Conservation (phyloP, 2,113 vertebrate species). For the Thamnophis sirtalis region DNA sequence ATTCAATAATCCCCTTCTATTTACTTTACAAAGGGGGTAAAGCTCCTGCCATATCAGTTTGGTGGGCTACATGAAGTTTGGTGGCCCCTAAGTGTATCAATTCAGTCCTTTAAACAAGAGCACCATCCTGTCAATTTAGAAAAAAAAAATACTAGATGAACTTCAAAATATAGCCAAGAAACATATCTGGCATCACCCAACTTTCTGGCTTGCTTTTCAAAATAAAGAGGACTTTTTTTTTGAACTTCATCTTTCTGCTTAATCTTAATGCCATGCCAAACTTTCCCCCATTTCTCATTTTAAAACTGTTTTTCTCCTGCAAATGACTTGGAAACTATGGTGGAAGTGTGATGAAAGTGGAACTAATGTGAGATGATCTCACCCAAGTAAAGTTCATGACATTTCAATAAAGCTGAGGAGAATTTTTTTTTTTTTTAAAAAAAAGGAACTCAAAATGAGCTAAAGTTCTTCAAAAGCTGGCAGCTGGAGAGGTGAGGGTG, state of each 20-base stretch:
- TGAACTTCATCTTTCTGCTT: background rate
- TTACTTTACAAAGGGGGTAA: background rate
- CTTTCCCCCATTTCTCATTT: background rate
- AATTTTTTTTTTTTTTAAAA: constrained; percentile 6
- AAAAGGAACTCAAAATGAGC: constrained; percentile 46
- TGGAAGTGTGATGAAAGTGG: constrained; percentile 23
- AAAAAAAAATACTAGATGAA: background rate
- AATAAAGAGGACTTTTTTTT: background rate
- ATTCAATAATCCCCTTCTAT: background rate
- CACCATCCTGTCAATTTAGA: background rate
- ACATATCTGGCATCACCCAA: background rate
- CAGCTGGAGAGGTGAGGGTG: constrained; percentile 7
- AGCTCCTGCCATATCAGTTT: background rate
- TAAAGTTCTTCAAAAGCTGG: constrained; percentile 47
- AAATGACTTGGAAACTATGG: constrained; percentile 24
- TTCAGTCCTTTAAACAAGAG: background rate
- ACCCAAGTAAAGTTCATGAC: constrained; percentile 43
- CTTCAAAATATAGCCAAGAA: background rate
- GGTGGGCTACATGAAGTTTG: background rate
- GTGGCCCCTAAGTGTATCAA: no score
- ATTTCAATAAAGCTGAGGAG: constrained; percentile 54
- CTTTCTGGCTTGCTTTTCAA: background rate
- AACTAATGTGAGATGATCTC: constrained; percentile 32
- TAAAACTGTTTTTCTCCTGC: constrained; percentile 38
- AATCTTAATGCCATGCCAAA: background rate